phyloP scores from a whole-genome alignment of 1,140 invertebrate genomes.

The Hyphantria cunea region DNA sequence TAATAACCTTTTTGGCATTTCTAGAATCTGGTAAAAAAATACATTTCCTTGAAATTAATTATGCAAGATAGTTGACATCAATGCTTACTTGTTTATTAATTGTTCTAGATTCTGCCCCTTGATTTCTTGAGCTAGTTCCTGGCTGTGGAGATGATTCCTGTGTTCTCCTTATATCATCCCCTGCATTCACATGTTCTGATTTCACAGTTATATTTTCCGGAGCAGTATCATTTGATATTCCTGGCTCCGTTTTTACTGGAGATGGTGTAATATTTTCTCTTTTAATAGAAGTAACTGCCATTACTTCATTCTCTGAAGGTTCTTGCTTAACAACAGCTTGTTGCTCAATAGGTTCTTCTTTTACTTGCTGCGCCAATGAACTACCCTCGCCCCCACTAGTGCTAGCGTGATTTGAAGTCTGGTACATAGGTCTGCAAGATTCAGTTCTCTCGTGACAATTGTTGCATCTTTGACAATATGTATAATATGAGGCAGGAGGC shows the following conservation, averaged over 20 bases:
- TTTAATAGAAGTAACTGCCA: conserved; percentile 33
- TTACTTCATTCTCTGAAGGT: neutral
- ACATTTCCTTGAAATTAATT: no score
- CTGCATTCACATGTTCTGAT: conserved; percentile 47
- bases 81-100: conserved; percentile 41
- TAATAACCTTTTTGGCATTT: no score
- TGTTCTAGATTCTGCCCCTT: conserved; percentile 30
- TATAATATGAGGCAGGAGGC: conserved; percentile 30
- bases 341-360: conserved; percentile 53
- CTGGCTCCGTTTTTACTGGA: conserved; percentile 46
- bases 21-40: no score
- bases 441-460: conserved; percentile 44
- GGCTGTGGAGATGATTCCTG: conserved; percentile 63
- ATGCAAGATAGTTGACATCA: no score
- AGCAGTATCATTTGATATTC: conserved; percentile 21
- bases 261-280: conserved; percentile 30
- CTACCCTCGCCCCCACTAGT: conserved; percentile 25
- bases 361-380: conserved; percentile 48
- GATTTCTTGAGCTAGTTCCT: conserved; percentile 54
- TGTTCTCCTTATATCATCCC: conserved; percentile 43
- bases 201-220: conserved; percentile 48
- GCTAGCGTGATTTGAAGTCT: conserved; percentile 27
- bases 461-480: conserved; percentile 32
- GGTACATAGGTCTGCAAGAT: neutral
- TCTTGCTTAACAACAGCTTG: conserved; percentile 35